These are phyloP conservation scores for Drosophila lowei DNA, from an alignment of 1,140 invertebrate genomes.

Conservation along the genomic window DNA sequence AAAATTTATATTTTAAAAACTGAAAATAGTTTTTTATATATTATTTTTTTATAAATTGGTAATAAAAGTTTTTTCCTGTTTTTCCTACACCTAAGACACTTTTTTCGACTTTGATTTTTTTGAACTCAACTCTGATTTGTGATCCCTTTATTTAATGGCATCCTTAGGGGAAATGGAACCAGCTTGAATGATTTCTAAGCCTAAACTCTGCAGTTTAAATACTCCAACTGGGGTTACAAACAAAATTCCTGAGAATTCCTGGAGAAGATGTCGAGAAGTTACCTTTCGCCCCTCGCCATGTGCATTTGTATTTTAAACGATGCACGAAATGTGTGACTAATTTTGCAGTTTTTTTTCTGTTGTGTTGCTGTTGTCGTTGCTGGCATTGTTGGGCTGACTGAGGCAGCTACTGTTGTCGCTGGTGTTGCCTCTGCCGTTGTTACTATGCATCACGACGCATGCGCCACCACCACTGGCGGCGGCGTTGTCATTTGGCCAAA, in stretches of 20 bases:
- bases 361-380: conserved; percentile 14
- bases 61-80: too few relatives aligned
- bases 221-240: background rate
- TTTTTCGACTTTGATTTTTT: too few relatives aligned
- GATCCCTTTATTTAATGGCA: too few relatives aligned
- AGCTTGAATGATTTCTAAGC: too few relatives aligned
- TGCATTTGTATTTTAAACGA: conserved; percentile 55
- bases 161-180: too few relatives aligned
- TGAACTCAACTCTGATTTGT: too few relatives aligned
- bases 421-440: conserved; percentile 13
- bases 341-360: conserved; percentile 38
- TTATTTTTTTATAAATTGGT: too few relatives aligned
- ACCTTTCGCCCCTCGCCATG: conserved; percentile 1
- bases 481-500: conserved; percentile 14
- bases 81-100: too few relatives aligned
- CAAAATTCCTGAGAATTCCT: background rate
- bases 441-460: conserved; percentile 56
- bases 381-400: conserved; percentile 21
- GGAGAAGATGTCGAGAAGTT: background rate
- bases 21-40: too few relatives aligned
- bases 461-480: conserved; percentile 50
- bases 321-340: conserved; percentile 73
- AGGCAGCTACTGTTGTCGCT: conserved; percentile 7
- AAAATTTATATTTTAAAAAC: too few relatives aligned
- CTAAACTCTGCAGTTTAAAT: too few relatives aligned